These are phyloP conservation scores for Oscheius sp. DNA, from an alignment of 2,888 invertebrate genomes.

Conservation along the genomic window DNA sequence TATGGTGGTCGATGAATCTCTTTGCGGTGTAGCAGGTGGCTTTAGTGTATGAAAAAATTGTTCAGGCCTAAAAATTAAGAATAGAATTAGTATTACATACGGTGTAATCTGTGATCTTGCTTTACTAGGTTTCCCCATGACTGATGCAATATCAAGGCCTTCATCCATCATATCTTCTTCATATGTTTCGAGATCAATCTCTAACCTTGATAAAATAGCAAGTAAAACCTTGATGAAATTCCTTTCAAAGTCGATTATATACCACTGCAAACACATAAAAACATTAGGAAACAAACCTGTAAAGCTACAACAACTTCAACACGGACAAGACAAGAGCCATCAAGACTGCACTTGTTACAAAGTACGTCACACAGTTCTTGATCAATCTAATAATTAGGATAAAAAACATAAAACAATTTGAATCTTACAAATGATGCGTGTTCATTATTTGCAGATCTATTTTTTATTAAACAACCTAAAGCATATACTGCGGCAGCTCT, in stretches of 20 bases:
- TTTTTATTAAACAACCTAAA: conserved; percentile 77
- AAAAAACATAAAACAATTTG: neutral
- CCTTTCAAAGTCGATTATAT: conserved; percentile 80
- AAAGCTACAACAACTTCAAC: conserved; percentile 73
- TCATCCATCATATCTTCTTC: conserved; percentile 16
- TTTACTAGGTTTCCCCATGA: conserved; percentile 5
- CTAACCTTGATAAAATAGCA: conserved; percentile 45
- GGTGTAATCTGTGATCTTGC: neutral
- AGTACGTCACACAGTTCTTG: conserved; percentile 89
- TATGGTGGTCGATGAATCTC: neutral
- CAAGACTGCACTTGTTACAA: conserved; percentile 80
- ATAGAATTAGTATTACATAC: neutral
- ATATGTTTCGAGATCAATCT: conserved; percentile 2
- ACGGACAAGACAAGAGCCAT: conserved; percentile 88
- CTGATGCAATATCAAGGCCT: conserved; percentile 23
- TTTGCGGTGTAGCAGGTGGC: neutral
- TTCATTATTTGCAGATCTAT: conserved; percentile 65
- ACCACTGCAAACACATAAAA: conserved; percentile 76
- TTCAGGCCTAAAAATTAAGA: neutral
- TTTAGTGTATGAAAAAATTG: conserved; percentile 16
- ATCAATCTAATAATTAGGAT: conserved; percentile 57
- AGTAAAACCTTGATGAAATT: conserved; percentile 77
- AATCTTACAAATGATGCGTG: conserved; percentile 62
- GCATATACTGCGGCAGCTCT: conserved; percentile 93
- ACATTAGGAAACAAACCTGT: conserved; percentile 28